Percentiles rank a stretch among this genome's conserved stretches.
phyloP scores from a whole-genome alignment of 2,113 vertebrate species.

The Neopipo cinnamomea region DNA sequence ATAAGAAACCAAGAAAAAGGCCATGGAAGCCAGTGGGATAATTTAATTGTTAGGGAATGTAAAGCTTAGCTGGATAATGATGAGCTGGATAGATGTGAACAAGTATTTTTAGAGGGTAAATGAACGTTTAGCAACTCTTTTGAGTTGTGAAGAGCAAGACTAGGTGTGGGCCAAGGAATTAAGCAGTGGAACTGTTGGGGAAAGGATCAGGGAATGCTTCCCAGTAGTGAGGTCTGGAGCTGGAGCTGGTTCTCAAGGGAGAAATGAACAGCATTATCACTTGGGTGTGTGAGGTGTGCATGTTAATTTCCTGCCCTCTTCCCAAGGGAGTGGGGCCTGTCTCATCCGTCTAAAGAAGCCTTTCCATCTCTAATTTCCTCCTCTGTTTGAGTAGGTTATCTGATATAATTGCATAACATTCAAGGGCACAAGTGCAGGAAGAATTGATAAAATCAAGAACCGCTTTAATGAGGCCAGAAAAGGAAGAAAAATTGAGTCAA shows the following conservation, averaged over 20 bases:
- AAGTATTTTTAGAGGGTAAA: not conserved
- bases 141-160: not conserved
- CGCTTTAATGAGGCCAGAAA: conserved; percentile 36
- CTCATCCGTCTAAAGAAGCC: not conserved
- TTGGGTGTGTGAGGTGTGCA: not conserved
- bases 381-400: conserved; percentile 37
- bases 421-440: conserved; percentile 22
- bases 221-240: not conserved
- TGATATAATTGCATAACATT: conserved; percentile 26
- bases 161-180: not conserved
- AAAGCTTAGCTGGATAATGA: not conserved
- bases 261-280: not conserved
- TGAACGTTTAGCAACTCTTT: not conserved
- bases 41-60: not conserved
- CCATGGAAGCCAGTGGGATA: not conserved
- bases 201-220: not conserved
- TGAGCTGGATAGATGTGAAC: not conserved
- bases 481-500: not conserved
- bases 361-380: conserved; percentile 42
- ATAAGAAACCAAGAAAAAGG: not conserved
- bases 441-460: conserved; percentile 53
- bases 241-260: not conserved
- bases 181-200: not conserved
- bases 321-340: not conserved
- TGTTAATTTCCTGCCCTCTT: not conserved